A percentile compares a stretch with the other conserved stretches of the same genome.
Evolutionary conservation across 2,113 vertebrate genomes (phyloP).

Genomic region (Triplophysa tibetana): DNA sequence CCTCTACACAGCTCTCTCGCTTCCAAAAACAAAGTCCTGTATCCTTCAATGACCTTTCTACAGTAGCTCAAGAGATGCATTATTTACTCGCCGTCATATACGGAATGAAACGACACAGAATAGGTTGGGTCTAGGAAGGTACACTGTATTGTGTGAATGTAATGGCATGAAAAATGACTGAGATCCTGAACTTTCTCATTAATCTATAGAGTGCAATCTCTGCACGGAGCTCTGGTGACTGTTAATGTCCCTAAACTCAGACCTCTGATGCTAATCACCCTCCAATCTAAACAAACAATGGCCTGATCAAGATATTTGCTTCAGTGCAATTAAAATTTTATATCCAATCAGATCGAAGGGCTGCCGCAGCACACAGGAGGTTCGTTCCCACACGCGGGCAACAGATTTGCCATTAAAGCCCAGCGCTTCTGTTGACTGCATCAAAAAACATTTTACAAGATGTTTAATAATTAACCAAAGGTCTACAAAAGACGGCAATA

Average conservation of each 20-base stretch:
- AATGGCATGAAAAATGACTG: slow-evolving; percentile 32
- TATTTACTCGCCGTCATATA: background rate
- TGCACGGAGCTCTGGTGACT: background rate
- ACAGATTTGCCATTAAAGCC: slow-evolving; percentile 43
- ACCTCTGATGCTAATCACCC: slow-evolving; percentile 27
- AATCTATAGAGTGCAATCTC: slow-evolving; percentile 23
- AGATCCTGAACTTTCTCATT: slow-evolving; percentile 1
- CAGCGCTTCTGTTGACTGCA: slow-evolving; percentile 40
- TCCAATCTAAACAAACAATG: slow-evolving; percentile 40
- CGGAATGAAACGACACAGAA: slow-evolving; percentile 2
- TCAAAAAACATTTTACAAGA: slow-evolving; percentile 43
- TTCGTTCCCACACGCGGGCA: slow-evolving; percentile 17
- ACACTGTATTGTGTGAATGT: slow-evolving; percentile 21
- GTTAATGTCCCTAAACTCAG: slow-evolving; percentile 18
- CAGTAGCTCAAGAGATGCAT: background rate
- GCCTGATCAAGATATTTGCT: slow-evolving; percentile 9
- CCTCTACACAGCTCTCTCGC: background rate
- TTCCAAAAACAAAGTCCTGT: background rate
- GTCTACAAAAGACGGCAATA: slow-evolving; percentile 8
- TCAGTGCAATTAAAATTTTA: slow-evolving; percentile 37
- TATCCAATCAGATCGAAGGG: slow-evolving; percentile 38
- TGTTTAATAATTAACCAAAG: slow-evolving; percentile 54
- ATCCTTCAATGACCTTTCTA: background rate
- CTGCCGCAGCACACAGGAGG: slow-evolving; percentile 21
- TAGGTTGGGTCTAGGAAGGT: slow-evolving; percentile 5